Evolutionary conservation across 2,888 invertebrate genomes (phyloP).

Genomic region (Lymantria monacha): DNA sequence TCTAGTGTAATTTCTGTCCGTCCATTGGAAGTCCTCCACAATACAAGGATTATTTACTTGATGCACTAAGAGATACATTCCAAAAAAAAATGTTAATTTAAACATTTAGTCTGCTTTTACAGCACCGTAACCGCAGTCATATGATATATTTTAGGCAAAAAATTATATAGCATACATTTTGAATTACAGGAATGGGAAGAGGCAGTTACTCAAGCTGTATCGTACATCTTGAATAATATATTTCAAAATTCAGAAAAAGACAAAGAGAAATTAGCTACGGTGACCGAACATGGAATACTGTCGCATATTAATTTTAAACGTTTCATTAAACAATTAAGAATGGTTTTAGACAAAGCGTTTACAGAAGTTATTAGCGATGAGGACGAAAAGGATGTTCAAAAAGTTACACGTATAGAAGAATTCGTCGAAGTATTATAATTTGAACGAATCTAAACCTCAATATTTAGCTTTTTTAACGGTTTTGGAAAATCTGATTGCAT

Average conservation of each 20-base stretch:
- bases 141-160: too few species aligned
- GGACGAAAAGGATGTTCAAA: conserved; percentile 25
- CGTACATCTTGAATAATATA: conserved; percentile 84
- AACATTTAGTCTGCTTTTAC: too few species aligned
- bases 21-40: too few species aligned
- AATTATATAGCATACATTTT: too few species aligned
- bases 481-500: too few species aligned
- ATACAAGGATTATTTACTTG: too few species aligned
- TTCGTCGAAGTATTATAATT: conserved; percentile 67
- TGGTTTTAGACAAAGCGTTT: conserved; percentile 63
- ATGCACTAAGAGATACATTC: too few species aligned
- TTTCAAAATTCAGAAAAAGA: conserved; percentile 85
- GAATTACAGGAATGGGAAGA: conserved; percentile 90
- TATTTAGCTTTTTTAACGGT: too few species aligned
- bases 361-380: conserved; percentile 36
- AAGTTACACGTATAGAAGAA: conserved; percentile 64
- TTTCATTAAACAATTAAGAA: conserved; percentile 65
- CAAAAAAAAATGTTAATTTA: too few species aligned
- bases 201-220: conserved; percentile 85
- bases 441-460: conserved; percentile 8
- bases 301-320: conserved; percentile 70
- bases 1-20: too few species aligned
- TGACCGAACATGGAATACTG: conserved; percentile 70
- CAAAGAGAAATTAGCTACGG: conserved; percentile 79
- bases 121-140: too few species aligned